Evolutionary conservation across 2,113 vertebrate species (phyloP).

Genomic region (Amblyornis subalaris): DNA sequence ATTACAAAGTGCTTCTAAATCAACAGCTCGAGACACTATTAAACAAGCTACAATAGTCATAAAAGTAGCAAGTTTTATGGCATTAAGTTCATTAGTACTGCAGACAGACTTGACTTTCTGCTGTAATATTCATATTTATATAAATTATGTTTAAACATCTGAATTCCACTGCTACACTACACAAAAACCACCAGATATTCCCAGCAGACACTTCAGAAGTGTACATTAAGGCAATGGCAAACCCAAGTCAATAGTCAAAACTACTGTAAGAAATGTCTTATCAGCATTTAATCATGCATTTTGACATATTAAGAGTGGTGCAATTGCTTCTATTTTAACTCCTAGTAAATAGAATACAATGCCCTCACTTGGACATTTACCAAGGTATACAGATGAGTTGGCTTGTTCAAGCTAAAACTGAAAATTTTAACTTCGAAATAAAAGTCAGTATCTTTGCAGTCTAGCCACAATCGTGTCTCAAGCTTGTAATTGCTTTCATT

Average conservation of each 20-base stretch:
- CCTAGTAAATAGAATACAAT: rapidly evolving
- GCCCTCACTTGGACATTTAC: background rate
- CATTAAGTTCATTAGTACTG: background rate
- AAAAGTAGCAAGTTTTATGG: background rate
- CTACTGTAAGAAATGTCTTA: background rate
- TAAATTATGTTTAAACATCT: background rate
- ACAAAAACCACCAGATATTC: background rate
- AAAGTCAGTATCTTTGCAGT: background rate
- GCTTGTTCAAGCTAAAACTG: background rate
- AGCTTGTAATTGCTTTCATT: background rate
- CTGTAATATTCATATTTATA: background rate
- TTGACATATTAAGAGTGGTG: background rate
- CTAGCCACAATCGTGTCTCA: background rate
- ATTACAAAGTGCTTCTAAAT: background rate
- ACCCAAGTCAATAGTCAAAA: background rate
- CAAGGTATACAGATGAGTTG: rapidly evolving
- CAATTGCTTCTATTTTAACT: background rate
- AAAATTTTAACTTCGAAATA: background rate
- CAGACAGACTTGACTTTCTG: background rate
- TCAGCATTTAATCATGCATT: background rate
- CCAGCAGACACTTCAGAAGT: background rate
- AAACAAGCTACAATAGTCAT: background rate
- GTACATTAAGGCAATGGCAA: background rate
- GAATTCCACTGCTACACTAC: background rate
- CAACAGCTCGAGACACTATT: background rate